phyloP scores from a whole-genome alignment of 2,797 vertebrate species.

The Schizopygopsis pylzovi region DNA sequence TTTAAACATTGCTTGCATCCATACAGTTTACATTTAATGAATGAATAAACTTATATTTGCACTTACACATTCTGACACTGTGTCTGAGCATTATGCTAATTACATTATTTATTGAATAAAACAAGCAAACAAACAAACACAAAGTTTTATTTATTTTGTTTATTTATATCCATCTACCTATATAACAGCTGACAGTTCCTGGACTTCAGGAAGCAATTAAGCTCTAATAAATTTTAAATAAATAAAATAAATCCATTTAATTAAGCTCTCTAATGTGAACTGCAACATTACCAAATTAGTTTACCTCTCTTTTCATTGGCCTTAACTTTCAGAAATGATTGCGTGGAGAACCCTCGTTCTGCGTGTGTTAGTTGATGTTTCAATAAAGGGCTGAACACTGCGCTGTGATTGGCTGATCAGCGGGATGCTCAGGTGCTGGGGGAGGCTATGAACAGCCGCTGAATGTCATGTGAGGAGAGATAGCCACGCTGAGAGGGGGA shows the following conservation, averaged over 20 bases:
- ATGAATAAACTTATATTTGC: neutral
- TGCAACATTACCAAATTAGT: too few relatives aligned
- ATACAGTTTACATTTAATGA: neutral
- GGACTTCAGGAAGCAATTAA: too few relatives aligned
- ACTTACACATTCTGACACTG: neutral
- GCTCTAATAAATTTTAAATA: too few relatives aligned
- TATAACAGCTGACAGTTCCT: too few relatives aligned
- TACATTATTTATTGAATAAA: neutral
- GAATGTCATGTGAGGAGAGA: conserved; percentile 47
- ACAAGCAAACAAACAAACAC: neutral
- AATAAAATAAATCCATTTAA: too few relatives aligned
- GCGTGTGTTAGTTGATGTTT: too few relatives aligned
- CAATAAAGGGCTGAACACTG: conserved; percentile 19
- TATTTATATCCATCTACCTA: neutral
- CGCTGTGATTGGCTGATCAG: conserved; percentile 60
- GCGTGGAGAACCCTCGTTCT: too few relatives aligned
- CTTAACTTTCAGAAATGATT: too few relatives aligned
- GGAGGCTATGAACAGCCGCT: conserved; percentile 56
- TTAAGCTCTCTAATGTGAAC: too few relatives aligned
- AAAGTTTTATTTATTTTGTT: too few relatives aligned
- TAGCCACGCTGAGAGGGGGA: conserved; percentile 48
- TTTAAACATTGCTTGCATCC: neutral
- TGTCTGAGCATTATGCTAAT: neutral
- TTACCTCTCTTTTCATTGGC: too few relatives aligned
- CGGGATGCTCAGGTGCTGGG: conserved; percentile 68